Conservation (phyloP, 2,113 vertebrate genomes). For the Ginglymostoma cirratum region DNA sequence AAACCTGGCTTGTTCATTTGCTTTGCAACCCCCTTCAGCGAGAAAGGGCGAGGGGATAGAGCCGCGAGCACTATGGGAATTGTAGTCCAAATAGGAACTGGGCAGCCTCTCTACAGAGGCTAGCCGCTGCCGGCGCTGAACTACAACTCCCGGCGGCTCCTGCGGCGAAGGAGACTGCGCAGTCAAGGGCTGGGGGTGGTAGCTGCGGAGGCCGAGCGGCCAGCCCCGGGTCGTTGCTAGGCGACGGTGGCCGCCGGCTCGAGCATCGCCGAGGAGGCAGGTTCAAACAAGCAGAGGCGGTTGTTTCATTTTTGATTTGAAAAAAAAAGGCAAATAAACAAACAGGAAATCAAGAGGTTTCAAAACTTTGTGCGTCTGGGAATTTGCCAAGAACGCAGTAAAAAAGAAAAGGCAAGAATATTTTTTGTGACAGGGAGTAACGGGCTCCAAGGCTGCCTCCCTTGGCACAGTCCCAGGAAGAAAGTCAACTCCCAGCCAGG, state of each 20-base stretch:
- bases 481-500: not conserved
- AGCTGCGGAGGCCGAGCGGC: not conserved
- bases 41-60: too few species aligned
- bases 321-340: not conserved
- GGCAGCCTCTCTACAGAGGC: not conserved
- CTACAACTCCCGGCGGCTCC: not conserved
- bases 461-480: not conserved
- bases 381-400: not conserved
- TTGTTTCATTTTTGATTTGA: not conserved
- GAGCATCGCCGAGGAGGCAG: not conserved
- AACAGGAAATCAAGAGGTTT: not conserved
- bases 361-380: not conserved
- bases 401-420: not conserved
- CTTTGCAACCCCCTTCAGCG: not conserved
- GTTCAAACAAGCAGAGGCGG: not conserved
- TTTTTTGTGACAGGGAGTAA: not conserved
- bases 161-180: not conserved
- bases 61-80: not conserved
- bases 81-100: not conserved
- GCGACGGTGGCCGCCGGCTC: not conserved
- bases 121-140: accelerated
- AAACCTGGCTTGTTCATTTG: not conserved
- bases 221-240: not conserved
- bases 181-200: not conserved
- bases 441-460: not conserved